Base-by-base conservation (phyloP, 2,113 vertebrate species). In the Pollimyrus isidori region DNA sequence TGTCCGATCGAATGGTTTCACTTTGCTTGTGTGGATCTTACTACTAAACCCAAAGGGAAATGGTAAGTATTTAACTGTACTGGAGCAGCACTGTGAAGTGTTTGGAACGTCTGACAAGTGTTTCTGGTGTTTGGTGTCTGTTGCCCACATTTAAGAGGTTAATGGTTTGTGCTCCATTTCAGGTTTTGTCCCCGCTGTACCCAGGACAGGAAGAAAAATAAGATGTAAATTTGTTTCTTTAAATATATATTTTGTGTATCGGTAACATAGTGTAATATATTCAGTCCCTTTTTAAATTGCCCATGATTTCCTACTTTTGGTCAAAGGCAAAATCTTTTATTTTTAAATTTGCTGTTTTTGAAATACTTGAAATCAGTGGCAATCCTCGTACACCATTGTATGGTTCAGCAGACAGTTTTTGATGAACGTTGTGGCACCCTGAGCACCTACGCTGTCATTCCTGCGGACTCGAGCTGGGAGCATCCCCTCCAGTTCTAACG, bases 1-100 rank as follows among this genome's bases (percentile, higher is more conserved):
- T 99, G 98, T 95, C 98, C 98, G 0, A 99, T 99, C 1, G 98
- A 99, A 88, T 99, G 98, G 98, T 99, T 99, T 93, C 98, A 99
- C 93, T 99, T 99, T 45, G 98, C 98, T 50, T 99, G 98, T 52
- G 98, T 99, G 91, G 98, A 99, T 92, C 97, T 99, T 62, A 97
- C 97, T 88, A 99, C 98, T 42, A 99, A 99, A 92, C 98, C 98
- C n/a, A 99, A 99, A 96, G 98, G 98, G 91, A 99, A 99, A 95
- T 99, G 98, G 98, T 99, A 93, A 93, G 97, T 95, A 69, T 30
- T 26, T 19, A 83, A 19, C 73, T 35, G 1, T 39, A 15, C 39
- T 42, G 39, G 73, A 80, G 7, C n/a, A 30, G 4, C 4, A 80
- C 42, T 80, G 17, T 30, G 13, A 30, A 17, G 11, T 80, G 35